Evolutionary conservation across 1,140 invertebrate genomes (phyloP).

Genomic region (Bicyclus anynana): DNA sequence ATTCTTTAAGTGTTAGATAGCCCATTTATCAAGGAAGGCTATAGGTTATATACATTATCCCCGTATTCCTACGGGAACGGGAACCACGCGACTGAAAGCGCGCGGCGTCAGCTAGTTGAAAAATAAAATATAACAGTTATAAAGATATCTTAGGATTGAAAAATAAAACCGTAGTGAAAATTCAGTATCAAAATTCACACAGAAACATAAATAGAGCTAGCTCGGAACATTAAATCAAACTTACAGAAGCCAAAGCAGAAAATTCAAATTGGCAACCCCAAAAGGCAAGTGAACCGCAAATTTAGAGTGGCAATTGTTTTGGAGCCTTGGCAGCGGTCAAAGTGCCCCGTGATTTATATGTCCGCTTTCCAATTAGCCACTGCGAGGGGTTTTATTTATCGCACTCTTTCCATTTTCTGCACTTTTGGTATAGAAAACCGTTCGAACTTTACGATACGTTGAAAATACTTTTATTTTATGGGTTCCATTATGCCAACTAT

Average conservation of each 20-base stretch:
- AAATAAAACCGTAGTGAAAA: no score
- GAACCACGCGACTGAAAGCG: no score
- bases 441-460: conserved; percentile 10
- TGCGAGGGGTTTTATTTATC: conserved; percentile 37
- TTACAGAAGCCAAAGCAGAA: conserved; percentile 8
- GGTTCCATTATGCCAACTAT: no score
- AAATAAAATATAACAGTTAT: no score
- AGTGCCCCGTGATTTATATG: conserved; percentile 32
- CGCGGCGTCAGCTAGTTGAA: no score
- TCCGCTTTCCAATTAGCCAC: conserved; percentile 38
- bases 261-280: conserved; percentile 9
- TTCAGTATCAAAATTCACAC: no score
- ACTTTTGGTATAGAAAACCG: conserved; percentile 17
- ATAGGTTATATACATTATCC: no score
- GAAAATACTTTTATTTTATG: background rate
- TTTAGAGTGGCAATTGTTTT: conserved; percentile 38
- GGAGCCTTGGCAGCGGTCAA: conserved; percentile 30
- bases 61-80: no score
- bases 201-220: no score
- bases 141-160: no score
- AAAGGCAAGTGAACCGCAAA: conserved; percentile 27
- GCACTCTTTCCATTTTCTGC: conserved; percentile 31
- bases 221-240: background rate
- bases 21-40: no score
- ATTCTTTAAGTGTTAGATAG: no score